A percentile compares a stretch with the other conserved stretches of the same genome.
These are phyloP conservation scores for Rhopalosiphum maidis DNA, from an alignment of 1,140 invertebrate genomes.

Conservation along the genomic window DNA sequence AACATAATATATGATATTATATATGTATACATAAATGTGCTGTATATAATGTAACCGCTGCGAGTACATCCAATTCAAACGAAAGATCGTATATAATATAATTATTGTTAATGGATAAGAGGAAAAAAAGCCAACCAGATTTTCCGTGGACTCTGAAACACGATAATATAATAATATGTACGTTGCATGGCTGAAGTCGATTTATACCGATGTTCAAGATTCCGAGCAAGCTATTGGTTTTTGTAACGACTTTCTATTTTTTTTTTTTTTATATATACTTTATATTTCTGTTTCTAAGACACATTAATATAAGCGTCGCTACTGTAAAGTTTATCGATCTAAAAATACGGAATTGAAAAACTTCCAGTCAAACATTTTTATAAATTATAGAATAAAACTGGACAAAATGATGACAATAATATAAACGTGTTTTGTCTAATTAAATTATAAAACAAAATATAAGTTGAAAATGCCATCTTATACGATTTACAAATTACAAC, in stretches of 20 bases:
- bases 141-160: neutral
- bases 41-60: neutral
- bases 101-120: neutral
- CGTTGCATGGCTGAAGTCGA: neutral
- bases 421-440: neutral
- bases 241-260: neutral
- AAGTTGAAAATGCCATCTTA: neutral
- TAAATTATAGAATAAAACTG: neutral
- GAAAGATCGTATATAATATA: neutral
- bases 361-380: neutral
- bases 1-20: neutral
- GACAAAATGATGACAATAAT: neutral
- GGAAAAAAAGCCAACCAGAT: neutral
- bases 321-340: conserved; percentile 4
- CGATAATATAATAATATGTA: neutral
- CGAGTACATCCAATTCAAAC: neutral
- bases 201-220: neutral
- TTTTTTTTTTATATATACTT: neutral
- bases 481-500: neutral
- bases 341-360: neutral
- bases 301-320: neutral
- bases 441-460: neutral
- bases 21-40: too few species aligned
- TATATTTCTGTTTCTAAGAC: conserved; percentile 2
- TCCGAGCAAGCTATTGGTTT: neutral